These are phyloP conservation scores for Chrosomus eos DNA, from an alignment of 2,797 vertebrate genomes.

Conservation along the genomic window DNA sequence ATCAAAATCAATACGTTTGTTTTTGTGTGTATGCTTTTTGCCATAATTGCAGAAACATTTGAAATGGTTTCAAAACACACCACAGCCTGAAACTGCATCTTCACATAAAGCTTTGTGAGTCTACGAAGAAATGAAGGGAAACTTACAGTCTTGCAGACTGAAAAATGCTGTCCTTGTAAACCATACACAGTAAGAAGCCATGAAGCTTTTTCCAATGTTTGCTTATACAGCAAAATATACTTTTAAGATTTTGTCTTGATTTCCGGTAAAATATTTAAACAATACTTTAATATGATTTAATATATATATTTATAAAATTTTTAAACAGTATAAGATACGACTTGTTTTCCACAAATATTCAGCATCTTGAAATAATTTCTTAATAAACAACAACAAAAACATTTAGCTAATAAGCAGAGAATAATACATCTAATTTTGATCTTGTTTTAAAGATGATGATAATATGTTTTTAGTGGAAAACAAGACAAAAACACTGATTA, in stretches of 20 bases:
- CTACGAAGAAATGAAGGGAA: neutral
- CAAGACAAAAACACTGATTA: neutral
- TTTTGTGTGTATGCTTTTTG: constrained; percentile 40
- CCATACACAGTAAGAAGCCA: neutral
- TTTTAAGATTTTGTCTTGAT: neutral
- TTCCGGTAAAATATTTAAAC: neutral
- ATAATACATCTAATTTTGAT: neutral
- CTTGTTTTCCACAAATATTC: neutral
- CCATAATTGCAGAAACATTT: neutral
- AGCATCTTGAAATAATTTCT: neutral
- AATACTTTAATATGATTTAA: neutral
- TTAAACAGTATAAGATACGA: neutral
- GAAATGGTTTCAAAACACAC: constrained; percentile 12
- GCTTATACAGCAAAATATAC: neutral
- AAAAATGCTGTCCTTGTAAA: neutral
- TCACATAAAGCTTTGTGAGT: neutral
- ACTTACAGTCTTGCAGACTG: neutral
- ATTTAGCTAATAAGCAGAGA: neutral
- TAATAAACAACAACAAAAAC: neutral
- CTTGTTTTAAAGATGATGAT: neutral
- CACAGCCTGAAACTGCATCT: neutral
- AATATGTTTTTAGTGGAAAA: neutral
- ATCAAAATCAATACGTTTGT: constrained; percentile 29
- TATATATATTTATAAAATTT: neutral
- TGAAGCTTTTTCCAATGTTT: neutral